Conservation (phyloP, 37 sponge, comb jelly and placozoan genomes). For the Chondrosia reniformis region DNA sequence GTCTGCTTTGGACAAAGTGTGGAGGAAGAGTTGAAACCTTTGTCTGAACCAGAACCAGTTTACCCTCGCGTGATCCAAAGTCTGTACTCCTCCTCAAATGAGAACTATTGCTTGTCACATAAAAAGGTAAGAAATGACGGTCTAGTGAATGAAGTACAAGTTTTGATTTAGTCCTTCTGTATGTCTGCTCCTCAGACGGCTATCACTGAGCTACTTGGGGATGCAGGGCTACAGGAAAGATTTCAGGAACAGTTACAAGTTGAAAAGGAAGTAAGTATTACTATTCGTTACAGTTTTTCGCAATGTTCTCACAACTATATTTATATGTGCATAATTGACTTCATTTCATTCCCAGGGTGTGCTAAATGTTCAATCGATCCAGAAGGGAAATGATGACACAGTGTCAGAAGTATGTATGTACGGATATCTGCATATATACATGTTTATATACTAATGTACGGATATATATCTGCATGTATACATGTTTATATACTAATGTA, state of each 20-base stretch:
- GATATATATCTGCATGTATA: background rate
- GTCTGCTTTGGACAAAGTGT: too few species aligned
- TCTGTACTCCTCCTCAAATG: too few species aligned
- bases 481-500: background rate
- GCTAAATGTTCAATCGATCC: background rate
- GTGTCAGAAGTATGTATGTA: too few species aligned
- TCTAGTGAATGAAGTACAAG: too few species aligned
- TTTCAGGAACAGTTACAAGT: background rate
- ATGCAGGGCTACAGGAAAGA: background rate
- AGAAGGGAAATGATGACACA: conserved; percentile 36
- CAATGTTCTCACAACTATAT: background rate
- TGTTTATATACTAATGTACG: background rate
- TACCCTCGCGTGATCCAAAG: too few species aligned
- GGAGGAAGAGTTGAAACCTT: too few species aligned
- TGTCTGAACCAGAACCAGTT: too few species aligned
- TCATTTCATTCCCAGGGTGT: background rate
- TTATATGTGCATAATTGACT: background rate
- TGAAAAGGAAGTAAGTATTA: background rate
- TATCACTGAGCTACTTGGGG: background rate
- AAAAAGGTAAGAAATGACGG: too few species aligned
- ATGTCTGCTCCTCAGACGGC: too few species aligned
- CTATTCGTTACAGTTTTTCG: background rate
- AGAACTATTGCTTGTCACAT: too few species aligned
- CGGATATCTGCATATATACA: background rate
- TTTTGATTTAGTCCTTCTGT: too few species aligned